phyloP scores from a whole-genome alignment of 2,113 vertebrate genomes.

The Choloepus hoffmanni region DNA sequence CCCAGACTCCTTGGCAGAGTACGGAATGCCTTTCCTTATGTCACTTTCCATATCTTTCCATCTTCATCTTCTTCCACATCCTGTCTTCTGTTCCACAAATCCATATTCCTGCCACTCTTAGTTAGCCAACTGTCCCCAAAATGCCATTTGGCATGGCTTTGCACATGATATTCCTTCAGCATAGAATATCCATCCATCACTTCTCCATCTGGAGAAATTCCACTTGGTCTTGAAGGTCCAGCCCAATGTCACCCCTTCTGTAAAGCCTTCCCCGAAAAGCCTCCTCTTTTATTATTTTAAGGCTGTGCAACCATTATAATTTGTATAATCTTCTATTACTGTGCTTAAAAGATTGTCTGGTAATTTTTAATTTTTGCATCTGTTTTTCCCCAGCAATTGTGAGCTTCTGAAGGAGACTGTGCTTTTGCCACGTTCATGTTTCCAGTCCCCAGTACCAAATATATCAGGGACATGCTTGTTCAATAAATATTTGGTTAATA shows the following conservation, averaged over 20 bases:
- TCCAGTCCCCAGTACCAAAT: not conserved
- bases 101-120: not conserved
- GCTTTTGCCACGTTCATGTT: not conserved
- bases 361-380: not conserved
- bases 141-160: not conserved
- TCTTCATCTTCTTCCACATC: not conserved
- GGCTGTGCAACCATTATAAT: not conserved
- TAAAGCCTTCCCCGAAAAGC: not conserved
- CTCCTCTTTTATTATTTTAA: not conserved
- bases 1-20: not conserved
- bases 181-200: not conserved
- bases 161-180: not conserved
- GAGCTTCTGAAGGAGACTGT: not conserved
- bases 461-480: not conserved
- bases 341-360: not conserved
- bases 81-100: not conserved
- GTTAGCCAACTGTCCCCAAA: not conserved
- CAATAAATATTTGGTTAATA: conserved; percentile 8
- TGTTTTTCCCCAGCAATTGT: not conserved
- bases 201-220: not conserved
- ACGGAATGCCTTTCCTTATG: not conserved
- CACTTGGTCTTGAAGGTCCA: not conserved
- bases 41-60: not conserved
- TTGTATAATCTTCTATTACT: not conserved
- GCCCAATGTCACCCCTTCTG: not conserved